These are phyloP conservation scores for Unio delphinus DNA, from an alignment of 2,888 invertebrate genomes.

Conservation along the genomic window DNA sequence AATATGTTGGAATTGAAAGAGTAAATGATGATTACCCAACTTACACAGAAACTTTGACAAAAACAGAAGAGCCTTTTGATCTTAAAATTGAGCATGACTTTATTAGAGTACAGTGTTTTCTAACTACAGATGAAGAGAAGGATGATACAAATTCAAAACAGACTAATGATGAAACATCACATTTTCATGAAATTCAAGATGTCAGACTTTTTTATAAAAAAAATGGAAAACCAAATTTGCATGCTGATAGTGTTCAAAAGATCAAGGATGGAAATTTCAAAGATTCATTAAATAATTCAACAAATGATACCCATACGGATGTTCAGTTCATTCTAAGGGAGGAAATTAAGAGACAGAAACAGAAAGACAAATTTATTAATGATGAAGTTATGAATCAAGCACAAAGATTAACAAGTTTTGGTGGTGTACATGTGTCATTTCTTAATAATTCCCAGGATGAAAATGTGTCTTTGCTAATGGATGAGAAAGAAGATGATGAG, in stretches of 20 bases:
- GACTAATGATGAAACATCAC: no score
- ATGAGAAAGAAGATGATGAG: slow-evolving; percentile 4
- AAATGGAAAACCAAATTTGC: no score
- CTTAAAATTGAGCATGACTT: slow-evolving; percentile 52
- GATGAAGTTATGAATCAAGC: no score
- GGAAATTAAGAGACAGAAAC: slow-evolving; percentile 1
- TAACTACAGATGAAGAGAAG: slow-evolving; percentile 18
- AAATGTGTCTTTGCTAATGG: slow-evolving; percentile 1
- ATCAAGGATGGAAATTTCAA: no score
- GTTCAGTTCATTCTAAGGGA: not conserved
- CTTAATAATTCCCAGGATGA: slow-evolving; percentile 2
- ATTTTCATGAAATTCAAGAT: no score
- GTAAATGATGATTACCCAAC: slow-evolving; percentile 44
- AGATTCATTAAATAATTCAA: no score
- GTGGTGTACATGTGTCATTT: slow-evolving; percentile 2
- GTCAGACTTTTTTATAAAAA: no score
- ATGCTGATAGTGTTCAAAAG: no score
- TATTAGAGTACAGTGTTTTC: slow-evolving; percentile 48
- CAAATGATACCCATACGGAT: not conserved
- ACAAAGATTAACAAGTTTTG: not conserved
- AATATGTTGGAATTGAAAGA: slow-evolving; percentile 45
- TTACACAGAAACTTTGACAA: slow-evolving; percentile 36
- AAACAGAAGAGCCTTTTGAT: slow-evolving; percentile 40
- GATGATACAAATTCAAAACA: slow-evolving; percentile 1
- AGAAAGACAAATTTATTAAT: not conserved